These are phyloP conservation scores for Lagocephalus sceleratus DNA, from an alignment of 2,797 vertebrate species.

Conservation along the genomic window DNA sequence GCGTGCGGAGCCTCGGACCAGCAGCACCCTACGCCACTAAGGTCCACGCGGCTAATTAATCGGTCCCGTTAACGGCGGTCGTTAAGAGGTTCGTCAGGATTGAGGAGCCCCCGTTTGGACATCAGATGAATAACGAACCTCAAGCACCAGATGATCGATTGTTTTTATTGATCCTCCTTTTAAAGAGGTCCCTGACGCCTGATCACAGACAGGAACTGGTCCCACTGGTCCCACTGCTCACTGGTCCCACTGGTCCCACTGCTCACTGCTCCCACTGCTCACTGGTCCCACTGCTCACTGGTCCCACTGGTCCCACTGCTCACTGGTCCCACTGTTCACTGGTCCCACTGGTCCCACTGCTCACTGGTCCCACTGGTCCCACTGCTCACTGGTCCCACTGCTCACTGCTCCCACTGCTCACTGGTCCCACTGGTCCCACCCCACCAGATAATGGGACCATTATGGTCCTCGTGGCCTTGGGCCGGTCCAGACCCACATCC, in stretches of 20 bases:
- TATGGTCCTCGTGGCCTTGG: constrained; percentile 25
- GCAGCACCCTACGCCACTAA: constrained; percentile 18
- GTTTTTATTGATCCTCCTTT: constrained; percentile 38
- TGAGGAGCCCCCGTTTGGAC: background rate
- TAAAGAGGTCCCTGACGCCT: constrained; percentile 2
- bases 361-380: too few relatives aligned
- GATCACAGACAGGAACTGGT: constrained; percentile 8
- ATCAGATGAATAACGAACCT: background rate
- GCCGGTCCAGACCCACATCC: background rate
- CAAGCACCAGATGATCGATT: too few relatives aligned
- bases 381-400: background rate
- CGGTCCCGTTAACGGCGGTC: constrained; percentile 36
- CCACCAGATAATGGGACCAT: constrained; percentile 24
- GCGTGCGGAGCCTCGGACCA: background rate
- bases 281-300: background rate
- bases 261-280: too few relatives aligned
- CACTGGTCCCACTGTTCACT: too few relatives aligned
- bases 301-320: background rate
- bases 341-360: background rate
- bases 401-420: too few relatives aligned
- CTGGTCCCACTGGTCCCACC: background rate
- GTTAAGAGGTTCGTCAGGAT: too few relatives aligned
- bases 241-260: constrained; percentile 14
- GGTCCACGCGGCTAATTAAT: constrained; percentile 49
- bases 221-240: background rate